Evolutionary conservation across 2,888 invertebrate species (phyloP).

Genomic region (Tinea trinotella): DNA sequence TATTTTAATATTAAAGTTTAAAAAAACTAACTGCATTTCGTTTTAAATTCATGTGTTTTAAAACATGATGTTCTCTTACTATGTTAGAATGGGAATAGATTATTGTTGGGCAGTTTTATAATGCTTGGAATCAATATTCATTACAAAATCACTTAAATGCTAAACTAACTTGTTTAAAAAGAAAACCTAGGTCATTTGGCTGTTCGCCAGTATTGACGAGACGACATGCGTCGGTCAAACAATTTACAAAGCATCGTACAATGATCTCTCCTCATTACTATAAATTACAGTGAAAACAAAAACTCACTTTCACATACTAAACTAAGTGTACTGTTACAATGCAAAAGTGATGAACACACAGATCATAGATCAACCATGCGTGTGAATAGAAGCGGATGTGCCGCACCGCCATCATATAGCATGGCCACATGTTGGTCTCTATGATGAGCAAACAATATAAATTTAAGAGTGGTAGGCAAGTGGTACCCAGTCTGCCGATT

Average conservation of each 20-base stretch:
- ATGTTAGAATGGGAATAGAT: background rate
- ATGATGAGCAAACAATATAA: too few species aligned
- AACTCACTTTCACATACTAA: slow-evolving; percentile 61
- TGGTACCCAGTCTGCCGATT: too few species aligned
- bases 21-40: too few species aligned
- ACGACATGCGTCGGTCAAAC: slow-evolving; percentile 35
- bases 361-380: slow-evolving; percentile 40
- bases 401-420: slow-evolving; percentile 22
- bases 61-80: background rate
- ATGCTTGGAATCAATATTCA: background rate
- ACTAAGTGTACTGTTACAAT: slow-evolving; percentile 42
- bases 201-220: slow-evolving; percentile 27
- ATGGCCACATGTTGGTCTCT: too few species aligned
- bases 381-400: slow-evolving; percentile 42
- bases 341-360: slow-evolving; percentile 26
- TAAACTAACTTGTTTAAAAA: background rate
- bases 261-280: slow-evolving; percentile 60
- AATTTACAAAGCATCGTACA: slow-evolving; percentile 52
- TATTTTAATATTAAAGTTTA: too few species aligned
- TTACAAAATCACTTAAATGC: background rate
- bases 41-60: too few species aligned
- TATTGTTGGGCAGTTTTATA: too few species aligned
- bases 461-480: too few species aligned
- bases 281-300: slow-evolving; percentile 67
- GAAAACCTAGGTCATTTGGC: slow-evolving; percentile 18